A percentile compares a stretch with the other conserved stretches of the same genome.
Evolutionary conservation across 2,888 invertebrate species (phyloP).

Genomic region (Eupithecia centaureata): DNA sequence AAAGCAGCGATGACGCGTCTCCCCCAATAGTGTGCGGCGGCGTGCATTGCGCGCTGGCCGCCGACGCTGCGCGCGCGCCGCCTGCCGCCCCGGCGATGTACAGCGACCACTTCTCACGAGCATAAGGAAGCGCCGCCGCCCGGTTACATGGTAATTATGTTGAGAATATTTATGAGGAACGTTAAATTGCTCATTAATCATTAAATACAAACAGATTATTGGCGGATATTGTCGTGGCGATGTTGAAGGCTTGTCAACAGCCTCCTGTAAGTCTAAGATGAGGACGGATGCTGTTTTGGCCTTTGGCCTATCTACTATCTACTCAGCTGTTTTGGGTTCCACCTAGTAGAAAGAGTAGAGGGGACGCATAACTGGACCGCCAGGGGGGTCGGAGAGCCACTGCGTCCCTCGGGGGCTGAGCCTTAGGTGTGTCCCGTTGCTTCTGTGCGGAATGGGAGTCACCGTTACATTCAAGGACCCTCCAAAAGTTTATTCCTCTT

Average conservation of each 20-base stretch:
- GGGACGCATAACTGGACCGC: too few species aligned
- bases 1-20: slow-evolving; percentile 23
- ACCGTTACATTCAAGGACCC: background rate
- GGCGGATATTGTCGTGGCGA: background rate
- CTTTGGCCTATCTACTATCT: too few species aligned
- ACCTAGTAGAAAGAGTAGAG: too few species aligned
- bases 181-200: background rate
- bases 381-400: too few species aligned
- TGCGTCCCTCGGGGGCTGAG: too few species aligned
- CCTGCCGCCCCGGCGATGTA: slow-evolving; percentile 8
- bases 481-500: background rate
- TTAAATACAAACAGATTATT: background rate
- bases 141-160: background rate
- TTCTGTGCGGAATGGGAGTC: too few species aligned
- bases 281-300: too few species aligned
- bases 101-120: slow-evolving; percentile 2
- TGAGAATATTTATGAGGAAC: background rate
- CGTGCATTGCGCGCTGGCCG: slow-evolving; percentile 9
- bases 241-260: background rate
- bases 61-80: background rate
- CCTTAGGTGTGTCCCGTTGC: too few species aligned
- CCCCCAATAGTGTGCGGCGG: slow-evolving; percentile 11
- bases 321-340: too few species aligned
- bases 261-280: too few species aligned
- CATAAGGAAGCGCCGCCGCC: slow-evolving; percentile 21